A percentile compares a stretch with the other conserved stretches of the same genome.
Conservation (phyloP, 2,113 vertebrate genomes). For the Paracyprichromis sp. region DNA sequence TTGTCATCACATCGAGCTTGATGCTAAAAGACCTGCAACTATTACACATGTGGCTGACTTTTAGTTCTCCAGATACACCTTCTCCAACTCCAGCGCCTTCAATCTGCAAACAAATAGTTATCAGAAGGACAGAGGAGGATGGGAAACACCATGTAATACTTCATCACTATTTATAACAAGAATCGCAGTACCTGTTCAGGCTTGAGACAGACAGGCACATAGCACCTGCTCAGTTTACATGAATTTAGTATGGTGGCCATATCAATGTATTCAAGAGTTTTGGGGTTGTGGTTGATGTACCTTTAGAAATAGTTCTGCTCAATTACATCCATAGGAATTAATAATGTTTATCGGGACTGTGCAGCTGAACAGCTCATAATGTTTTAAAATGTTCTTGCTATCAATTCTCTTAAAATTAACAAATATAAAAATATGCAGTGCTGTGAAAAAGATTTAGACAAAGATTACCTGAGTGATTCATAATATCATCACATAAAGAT, state of each 20-base stretch:
- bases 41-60: background rate
- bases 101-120: background rate
- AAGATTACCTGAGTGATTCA: background rate
- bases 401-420: background rate
- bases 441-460: background rate
- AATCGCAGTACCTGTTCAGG: background rate
- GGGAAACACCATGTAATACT: background rate
- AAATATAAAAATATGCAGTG: background rate
- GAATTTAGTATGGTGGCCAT: background rate
- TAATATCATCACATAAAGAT: background rate
- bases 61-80: background rate
- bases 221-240: background rate
- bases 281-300: background rate
- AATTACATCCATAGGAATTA: background rate
- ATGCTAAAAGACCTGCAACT: background rate
- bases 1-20: background rate
- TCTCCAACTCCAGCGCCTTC: background rate
- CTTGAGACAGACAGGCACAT: background rate
- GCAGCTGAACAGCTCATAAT: background rate
- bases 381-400: background rate
- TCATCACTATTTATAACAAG: background rate
- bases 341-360: background rate
- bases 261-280: background rate
- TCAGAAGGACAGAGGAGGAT: background rate
- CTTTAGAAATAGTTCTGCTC: background rate